Evolutionary conservation across 2,888 invertebrate genomes (phyloP).

Genomic region (Zele albiditarsus): DNA sequence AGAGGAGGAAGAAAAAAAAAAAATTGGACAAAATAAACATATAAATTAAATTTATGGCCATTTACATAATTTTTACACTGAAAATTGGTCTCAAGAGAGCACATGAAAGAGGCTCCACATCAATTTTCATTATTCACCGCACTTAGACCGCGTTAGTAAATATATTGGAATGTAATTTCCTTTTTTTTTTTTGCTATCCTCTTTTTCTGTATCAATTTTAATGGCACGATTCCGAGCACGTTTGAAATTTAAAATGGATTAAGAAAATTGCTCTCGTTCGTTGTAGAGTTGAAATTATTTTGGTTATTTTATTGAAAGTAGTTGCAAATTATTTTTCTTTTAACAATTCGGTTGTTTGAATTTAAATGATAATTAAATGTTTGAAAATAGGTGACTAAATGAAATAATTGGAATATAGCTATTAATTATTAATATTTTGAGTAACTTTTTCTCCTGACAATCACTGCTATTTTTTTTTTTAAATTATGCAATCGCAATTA

Average conservation of each 20-base stretch:
- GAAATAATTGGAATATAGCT: no score
- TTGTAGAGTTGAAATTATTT: no score
- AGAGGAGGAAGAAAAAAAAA: slow-evolving; percentile 21
- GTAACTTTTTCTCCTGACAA: no score
- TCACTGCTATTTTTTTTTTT: no score
- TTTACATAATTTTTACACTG: slow-evolving; percentile 6
- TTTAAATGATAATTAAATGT: no score
- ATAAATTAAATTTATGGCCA: neutral
- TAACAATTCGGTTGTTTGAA: neutral
- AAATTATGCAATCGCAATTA: no score
- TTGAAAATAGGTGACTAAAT: no score
- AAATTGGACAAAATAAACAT: neutral
- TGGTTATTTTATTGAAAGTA: neutral
- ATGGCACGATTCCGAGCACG: neutral
- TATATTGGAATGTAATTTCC: slow-evolving; percentile 10
- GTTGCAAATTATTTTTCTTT: neutral
- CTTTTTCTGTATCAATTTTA: neutral
- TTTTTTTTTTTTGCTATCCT: neutral
- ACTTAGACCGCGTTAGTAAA: neutral
- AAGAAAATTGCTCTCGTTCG: neutral
- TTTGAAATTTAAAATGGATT: neutral
- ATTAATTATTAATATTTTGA: no score
- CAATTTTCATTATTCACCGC: neutral
- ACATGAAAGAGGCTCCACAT: neutral
- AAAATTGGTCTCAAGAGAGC: neutral